These are phyloP conservation scores for Pheosia tremula DNA, from an alignment of 2,888 invertebrate species.

Conservation along the genomic window DNA sequence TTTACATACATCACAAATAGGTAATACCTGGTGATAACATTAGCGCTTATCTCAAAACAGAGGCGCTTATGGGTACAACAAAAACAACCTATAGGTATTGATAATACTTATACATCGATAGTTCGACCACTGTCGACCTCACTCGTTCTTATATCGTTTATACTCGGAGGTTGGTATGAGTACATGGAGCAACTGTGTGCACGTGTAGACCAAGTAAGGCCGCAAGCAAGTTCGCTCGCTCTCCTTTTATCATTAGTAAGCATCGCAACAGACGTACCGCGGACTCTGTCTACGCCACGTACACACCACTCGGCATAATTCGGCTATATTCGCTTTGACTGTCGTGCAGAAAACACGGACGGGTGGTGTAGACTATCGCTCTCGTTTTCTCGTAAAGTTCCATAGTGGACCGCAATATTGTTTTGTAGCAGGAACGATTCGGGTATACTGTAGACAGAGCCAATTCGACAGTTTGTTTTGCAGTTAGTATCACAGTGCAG, in stretches of 20 bases:
- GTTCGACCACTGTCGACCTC: too few relatives aligned
- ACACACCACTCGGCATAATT: slow-evolving; percentile 39
- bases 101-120: too few relatives aligned
- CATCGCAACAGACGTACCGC: slow-evolving; percentile 13
- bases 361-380: slow-evolving; percentile 35
- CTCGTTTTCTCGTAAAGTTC: slow-evolving; percentile 40
- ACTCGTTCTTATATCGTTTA: background rate
- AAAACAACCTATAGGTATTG: too few relatives aligned
- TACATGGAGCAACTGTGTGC: slow-evolving; percentile 3
- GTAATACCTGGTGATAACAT: too few relatives aligned
- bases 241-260: slow-evolving; percentile 3
- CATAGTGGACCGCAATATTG: too few relatives aligned
- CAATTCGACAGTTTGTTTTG: slow-evolving; percentile 28
- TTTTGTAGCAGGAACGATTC: too few relatives aligned
- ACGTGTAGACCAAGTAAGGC: slow-evolving; percentile 11
- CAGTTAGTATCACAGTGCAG: slow-evolving; percentile 25
- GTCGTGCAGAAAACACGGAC: slow-evolving; percentile 22
- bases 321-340: slow-evolving; percentile 40
- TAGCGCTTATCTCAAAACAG: too few relatives aligned
- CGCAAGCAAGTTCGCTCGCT: slow-evolving; percentile 2
- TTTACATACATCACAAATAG: too few relatives aligned
- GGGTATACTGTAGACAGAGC: too few relatives aligned
- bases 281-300: slow-evolving; percentile 15
- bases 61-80: too few relatives aligned
- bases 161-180: slow-evolving; percentile 1